A percentile compares a stretch with the other conserved stretches of the same genome.
Evolutionary conservation across 2,888 invertebrate species (phyloP).

Genomic region (Callimorpha dominula): DNA sequence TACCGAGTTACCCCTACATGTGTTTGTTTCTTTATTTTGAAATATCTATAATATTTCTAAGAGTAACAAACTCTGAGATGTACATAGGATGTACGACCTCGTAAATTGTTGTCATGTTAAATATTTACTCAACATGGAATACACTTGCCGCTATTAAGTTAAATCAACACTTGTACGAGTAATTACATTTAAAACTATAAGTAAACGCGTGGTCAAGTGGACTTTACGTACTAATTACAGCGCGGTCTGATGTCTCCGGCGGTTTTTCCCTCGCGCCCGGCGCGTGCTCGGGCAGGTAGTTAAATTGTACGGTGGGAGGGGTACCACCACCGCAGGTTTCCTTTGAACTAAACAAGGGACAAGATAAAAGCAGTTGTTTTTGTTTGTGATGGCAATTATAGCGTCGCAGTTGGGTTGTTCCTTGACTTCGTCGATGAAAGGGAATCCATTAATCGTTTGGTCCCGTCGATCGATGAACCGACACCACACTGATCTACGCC

Average conservation of each 20-base stretch:
- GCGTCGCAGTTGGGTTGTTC: constrained; percentile 49
- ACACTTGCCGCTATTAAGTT: background rate
- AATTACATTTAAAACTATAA: constrained; percentile 13
- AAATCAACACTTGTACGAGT: constrained; percentile 3
- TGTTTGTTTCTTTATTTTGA: background rate
- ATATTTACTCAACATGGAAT: background rate
- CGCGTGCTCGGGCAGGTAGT: constrained; percentile 24
- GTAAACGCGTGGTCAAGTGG: constrained; percentile 14
- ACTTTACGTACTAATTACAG: constrained; percentile 21
- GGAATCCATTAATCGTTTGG: background rate
- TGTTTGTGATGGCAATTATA: constrained; percentile 49
- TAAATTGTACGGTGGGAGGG: constrained; percentile 43
- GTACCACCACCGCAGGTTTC: constrained; percentile 16
- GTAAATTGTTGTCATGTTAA: background rate
- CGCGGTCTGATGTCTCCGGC: constrained; percentile 10
- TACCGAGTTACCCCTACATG: background rate
- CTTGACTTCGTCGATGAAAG: background rate
- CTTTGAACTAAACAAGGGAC: constrained; percentile 36
- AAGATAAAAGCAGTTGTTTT: constrained; percentile 38
- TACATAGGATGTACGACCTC: background rate
- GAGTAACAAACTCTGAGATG: too few relatives aligned
- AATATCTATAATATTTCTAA: background rate
- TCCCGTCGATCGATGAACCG: background rate
- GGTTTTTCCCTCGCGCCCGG: constrained; percentile 6
- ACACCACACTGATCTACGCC: background rate